A percentile compares a stretch with the other conserved stretches of the same genome.
Evolutionary conservation across 2,113 vertebrate genomes (phyloP).

Genomic region (Edolisoma coerulescens): DNA sequence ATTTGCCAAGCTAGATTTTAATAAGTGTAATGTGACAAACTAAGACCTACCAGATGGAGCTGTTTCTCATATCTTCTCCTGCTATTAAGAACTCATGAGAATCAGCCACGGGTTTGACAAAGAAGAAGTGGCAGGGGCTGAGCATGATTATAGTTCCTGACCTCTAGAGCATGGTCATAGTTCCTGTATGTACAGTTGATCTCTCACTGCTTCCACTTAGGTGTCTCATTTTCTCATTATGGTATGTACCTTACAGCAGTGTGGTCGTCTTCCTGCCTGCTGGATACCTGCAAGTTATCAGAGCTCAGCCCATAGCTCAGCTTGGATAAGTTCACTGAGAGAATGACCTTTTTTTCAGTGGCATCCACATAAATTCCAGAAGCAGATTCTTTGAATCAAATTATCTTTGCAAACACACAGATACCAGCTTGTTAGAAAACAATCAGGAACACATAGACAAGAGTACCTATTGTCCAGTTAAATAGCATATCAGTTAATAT

Average conservation of each 20-base stretch:
- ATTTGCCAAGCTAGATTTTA: neutral
- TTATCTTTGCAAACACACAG: neutral
- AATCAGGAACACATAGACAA: accelerated
- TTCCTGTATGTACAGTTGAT: neutral
- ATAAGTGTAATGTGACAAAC: neutral
- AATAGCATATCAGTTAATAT: neutral
- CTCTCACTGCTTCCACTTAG: neutral
- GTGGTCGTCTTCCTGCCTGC: neutral
- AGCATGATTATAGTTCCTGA: neutral
- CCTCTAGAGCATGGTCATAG: neutral
- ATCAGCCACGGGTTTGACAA: neutral
- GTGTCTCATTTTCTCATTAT: neutral
- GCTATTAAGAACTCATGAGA: neutral
- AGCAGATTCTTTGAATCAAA: neutral
- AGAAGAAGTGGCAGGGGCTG: neutral
- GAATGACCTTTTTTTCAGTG: neutral
- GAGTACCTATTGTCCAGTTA: neutral
- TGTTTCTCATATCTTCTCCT: neutral
- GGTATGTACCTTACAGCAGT: neutral
- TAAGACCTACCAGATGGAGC: neutral
- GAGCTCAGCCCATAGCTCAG: neutral
- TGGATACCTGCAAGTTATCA: neutral
- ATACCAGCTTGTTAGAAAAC: neutral
- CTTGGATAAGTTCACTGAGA: neutral
- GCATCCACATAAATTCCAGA: neutral